A percentile compares a stretch with the other conserved stretches of the same genome.
Conservation (phyloP, 2,113 vertebrate species). For the Isichthys henryi region DNA sequence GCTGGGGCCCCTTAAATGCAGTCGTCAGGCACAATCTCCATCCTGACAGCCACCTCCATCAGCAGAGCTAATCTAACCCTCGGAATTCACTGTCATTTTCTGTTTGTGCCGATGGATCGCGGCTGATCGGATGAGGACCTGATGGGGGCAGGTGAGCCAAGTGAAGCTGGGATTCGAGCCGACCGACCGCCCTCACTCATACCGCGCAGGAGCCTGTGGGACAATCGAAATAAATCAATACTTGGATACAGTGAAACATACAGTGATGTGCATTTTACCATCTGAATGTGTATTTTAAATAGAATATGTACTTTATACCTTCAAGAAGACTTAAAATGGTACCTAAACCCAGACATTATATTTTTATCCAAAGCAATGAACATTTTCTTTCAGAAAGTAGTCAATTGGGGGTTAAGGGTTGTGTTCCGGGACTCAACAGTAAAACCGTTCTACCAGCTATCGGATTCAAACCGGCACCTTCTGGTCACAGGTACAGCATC, state of each 20-base stretch:
- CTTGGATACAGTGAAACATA: background rate
- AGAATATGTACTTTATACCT: background rate
- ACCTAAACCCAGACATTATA: background rate
- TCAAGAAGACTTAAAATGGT: background rate
- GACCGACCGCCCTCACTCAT: background rate
- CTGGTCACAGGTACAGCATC: background rate
- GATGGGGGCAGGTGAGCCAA: background rate
- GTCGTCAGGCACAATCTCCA: background rate
- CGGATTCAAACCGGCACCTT: background rate
- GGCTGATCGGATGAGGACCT: background rate
- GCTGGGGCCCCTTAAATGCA: background rate
- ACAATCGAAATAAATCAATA: background rate
- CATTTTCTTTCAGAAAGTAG: background rate
- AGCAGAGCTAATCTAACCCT: background rate
- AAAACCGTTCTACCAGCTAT: background rate
- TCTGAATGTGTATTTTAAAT: background rate
- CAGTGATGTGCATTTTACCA: background rate
- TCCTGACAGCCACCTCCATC: background rate
- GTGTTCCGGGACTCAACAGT: background rate
- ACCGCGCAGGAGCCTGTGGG: background rate
- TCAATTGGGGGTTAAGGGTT: background rate
- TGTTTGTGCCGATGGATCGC: background rate
- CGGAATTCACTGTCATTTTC: background rate
- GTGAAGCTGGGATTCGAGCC: background rate
- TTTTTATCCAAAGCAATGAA: background rate